phyloP scores from a whole-genome alignment of 1,140 invertebrate genomes.

The Neoseiulus cucumeris region DNA sequence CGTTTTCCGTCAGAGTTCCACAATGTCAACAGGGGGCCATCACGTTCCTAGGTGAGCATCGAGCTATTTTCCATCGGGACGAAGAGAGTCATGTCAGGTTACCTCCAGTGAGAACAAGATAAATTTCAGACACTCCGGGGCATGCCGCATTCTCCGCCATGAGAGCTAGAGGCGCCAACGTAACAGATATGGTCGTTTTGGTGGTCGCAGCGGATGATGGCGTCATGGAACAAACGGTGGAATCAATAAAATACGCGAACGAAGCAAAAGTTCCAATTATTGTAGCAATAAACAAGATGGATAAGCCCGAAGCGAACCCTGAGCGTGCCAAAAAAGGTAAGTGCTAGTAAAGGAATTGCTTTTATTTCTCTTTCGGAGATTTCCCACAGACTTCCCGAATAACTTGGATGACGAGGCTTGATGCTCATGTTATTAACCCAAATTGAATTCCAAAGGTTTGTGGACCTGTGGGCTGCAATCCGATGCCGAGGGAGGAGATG shows the following conservation, averaged over 20 bases:
- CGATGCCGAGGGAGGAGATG: constrained; percentile 74
- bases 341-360: not conserved
- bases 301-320: constrained; percentile 61
- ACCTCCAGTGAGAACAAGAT: constrained; percentile 41
- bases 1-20: constrained; percentile 48
- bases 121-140: constrained; percentile 98
- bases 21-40: not conserved
- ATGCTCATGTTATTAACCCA: too few relatives aligned
- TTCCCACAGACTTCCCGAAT: constrained; percentile 13
- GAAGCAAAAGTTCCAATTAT: constrained; percentile 70
- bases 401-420: too few relatives aligned
- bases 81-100: constrained; percentile 31
- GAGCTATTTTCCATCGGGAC: constrained; percentile 1
- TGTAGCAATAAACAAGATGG: constrained; percentile 98
- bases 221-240: constrained; percentile 85
- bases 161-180: constrained; percentile 66
- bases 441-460: constrained; percentile 38
- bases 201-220: constrained; percentile 98
- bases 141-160: constrained; percentile 88
- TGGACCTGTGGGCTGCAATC: constrained; percentile 50
- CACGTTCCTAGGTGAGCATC: not conserved
- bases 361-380: not conserved
- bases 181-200: constrained; percentile 84
- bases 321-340: constrained; percentile 17
- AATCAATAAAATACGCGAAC: constrained; percentile 35